Evolutionary conservation across 2,113 vertebrate genomes (phyloP).

Genomic region (Cebidichthys violaceus): DNA sequence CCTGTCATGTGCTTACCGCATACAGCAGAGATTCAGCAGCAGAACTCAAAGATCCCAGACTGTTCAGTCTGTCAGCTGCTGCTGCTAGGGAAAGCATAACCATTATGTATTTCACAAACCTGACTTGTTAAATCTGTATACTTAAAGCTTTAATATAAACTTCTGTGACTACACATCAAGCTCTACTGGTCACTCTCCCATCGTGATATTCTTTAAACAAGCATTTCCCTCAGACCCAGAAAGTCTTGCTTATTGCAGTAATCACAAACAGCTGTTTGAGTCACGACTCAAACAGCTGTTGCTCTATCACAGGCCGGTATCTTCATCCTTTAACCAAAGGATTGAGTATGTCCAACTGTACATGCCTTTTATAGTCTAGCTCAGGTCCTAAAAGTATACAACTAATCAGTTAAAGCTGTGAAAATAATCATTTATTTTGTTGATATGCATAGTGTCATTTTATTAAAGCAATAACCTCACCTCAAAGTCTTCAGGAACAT

Average conservation of each 20-base stretch:
- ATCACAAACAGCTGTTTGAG: background rate
- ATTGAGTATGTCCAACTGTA: background rate
- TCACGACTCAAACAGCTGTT: conserved; percentile 12
- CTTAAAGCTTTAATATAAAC: background rate
- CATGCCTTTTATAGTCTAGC: background rate
- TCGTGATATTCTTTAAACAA: background rate
- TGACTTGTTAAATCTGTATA: too few species aligned
- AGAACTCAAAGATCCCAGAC: conserved; percentile 8
- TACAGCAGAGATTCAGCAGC: conserved; percentile 32
- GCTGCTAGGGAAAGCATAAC: background rate
- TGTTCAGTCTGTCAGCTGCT: conserved; percentile 2
- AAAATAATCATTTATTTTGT: background rate
- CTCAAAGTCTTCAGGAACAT: background rate
- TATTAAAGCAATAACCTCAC: background rate
- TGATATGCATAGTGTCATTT: background rate
- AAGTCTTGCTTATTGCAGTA: background rate
- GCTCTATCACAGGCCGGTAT: background rate
- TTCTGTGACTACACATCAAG: background rate
- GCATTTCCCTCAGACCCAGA: background rate
- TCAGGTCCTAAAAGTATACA: background rate
- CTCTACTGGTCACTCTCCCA: background rate
- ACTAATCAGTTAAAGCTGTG: background rate
- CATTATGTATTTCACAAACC: background rate
- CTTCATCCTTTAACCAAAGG: background rate
- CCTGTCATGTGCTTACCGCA: conserved; percentile 36